Conservation (phyloP, 2,888 invertebrate species). For the Drosophila pseudotalamancana region DNA sequence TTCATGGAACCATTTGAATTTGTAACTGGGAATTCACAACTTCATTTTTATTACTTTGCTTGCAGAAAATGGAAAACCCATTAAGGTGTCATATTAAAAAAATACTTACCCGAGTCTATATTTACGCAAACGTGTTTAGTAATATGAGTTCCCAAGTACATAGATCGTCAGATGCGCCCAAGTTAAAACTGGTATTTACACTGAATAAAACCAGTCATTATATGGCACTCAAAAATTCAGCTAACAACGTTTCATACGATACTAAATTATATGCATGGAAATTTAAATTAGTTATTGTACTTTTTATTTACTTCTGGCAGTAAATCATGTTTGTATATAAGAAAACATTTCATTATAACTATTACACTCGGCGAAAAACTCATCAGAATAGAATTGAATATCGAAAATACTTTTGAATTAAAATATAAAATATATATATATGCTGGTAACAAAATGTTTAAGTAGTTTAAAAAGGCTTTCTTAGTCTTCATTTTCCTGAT, state of each 20-base stretch:
- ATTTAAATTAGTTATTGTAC: background rate
- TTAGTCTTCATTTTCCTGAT: too few relatives aligned
- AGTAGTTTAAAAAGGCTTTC: too few relatives aligned
- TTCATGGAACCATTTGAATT: background rate
- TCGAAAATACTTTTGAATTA: too few relatives aligned
- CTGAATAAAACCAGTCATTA: background rate
- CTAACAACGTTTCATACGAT: background rate
- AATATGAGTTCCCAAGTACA: background rate
- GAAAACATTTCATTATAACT: too few relatives aligned
- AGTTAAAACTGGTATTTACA: conserved; percentile 26
- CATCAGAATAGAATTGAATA: background rate
- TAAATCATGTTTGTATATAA: background rate
- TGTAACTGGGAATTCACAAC: too few relatives aligned
- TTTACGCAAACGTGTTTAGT: background rate
- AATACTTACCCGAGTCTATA: background rate
- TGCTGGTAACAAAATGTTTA: too few relatives aligned
- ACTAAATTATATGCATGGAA: background rate
- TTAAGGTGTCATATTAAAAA: too few relatives aligned
- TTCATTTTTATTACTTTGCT: too few relatives aligned
- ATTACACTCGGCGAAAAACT: too few relatives aligned
- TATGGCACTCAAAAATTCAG: conserved; percentile 3
- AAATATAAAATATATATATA: too few relatives aligned
- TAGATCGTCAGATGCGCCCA: background rate
- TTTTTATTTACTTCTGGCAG: background rate
- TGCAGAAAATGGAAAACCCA: too few relatives aligned